A percentile compares a stretch with the other conserved stretches of the same genome.
Conservation (phyloP, 2,888 invertebrate genomes). For the Ichneumon xanthorius region DNA sequence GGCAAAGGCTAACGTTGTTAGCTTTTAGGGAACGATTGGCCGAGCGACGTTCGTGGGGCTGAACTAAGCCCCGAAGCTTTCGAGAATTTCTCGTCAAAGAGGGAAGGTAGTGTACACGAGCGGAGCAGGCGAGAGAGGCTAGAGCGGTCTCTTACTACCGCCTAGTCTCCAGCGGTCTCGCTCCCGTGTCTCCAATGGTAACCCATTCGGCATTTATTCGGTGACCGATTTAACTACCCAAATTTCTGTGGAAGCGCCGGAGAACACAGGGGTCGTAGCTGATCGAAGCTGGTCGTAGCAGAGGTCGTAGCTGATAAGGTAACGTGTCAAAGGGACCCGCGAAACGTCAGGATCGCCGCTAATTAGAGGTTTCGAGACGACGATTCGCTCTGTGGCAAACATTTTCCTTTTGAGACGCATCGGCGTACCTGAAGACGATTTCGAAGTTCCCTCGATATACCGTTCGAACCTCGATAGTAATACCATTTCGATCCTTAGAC, state of each 20-base stretch:
- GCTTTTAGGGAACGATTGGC: slow-evolving; percentile 1
- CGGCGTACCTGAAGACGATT: not conserved
- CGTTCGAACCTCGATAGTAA: too few relatives aligned
- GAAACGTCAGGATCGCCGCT: slow-evolving; percentile 6
- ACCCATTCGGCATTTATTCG: slow-evolving; percentile 15
- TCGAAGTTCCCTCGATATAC: not conserved
- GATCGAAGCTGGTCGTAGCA: too few relatives aligned
- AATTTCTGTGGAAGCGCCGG: not conserved
- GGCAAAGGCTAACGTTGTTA: slow-evolving; percentile 4
- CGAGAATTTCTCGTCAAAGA: slow-evolving; percentile 33
- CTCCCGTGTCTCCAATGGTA: slow-evolving; percentile 4
- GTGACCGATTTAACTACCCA: slow-evolving; percentile 20
- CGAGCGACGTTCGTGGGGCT: not conserved
- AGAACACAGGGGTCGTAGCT: not conserved
- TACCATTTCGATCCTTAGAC: too few relatives aligned
- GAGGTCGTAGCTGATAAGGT: not conserved
- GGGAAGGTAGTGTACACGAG: not conserved
- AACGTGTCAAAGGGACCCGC: slow-evolving; percentile 16
- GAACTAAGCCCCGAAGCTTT: not conserved
- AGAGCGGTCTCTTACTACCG: not conserved
- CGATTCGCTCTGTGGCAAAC: not conserved
- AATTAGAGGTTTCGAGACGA: slow-evolving; percentile 41
- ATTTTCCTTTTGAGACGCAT: not conserved
- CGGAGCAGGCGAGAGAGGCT: not conserved
- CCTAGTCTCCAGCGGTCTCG: not conserved